Evolutionary conservation across 2,888 invertebrate genomes (phyloP).

Genomic region (Drosophila subsilvestris): DNA sequence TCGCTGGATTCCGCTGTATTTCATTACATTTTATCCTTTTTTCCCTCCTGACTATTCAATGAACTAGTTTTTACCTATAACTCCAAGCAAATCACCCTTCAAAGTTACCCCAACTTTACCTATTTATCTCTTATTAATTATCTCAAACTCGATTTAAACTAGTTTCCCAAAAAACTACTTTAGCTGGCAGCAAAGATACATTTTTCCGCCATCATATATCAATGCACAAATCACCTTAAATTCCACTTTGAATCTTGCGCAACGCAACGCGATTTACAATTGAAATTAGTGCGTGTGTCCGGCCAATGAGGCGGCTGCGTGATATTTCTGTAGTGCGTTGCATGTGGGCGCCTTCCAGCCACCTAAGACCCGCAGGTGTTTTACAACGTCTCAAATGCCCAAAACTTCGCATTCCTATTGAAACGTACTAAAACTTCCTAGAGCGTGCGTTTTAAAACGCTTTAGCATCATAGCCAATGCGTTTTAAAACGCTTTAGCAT

Average conservation of each 20-base stretch:
- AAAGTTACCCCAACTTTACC: neutral
- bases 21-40: neutral
- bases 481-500: neutral
- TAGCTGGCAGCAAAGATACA: neutral
- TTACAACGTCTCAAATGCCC: neutral
- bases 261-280: constrained; percentile 46
- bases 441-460: too few species aligned
- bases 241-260: constrained; percentile 45
- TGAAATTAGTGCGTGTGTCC: constrained; percentile 49
- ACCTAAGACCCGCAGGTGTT: too few species aligned
- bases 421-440: constrained; percentile 10
- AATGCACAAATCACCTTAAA: constrained; percentile 20
- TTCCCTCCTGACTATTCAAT: neutral
- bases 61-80: neutral
- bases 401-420: constrained; percentile 19
- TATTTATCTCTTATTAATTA: neutral
- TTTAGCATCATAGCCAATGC: neutral
- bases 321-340: constrained; percentile 21
- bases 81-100: neutral
- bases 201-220: constrained; percentile 37
- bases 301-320: constrained; percentile 42
- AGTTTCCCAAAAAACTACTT: neutral
- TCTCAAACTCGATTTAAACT: neutral
- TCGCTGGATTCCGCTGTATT: neutral
- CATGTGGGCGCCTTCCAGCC: constrained; percentile 16